Evolutionary conservation across 2,113 vertebrate species (phyloP).

Genomic region (Electrona antarctica): DNA sequence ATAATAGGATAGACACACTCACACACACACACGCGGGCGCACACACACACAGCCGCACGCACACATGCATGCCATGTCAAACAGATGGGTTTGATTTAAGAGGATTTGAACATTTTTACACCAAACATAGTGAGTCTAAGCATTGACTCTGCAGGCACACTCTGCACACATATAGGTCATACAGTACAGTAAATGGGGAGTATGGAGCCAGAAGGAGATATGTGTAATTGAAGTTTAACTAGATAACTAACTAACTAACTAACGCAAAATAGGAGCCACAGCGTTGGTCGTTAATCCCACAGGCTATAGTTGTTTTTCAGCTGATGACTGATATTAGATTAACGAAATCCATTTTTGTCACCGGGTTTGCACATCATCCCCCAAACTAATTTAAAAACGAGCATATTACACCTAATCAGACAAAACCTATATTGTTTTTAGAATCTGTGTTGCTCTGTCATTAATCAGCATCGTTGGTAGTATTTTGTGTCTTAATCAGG

Average conservation of each 20-base stretch:
- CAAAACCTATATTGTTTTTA: constrained; percentile 68
- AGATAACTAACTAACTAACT: neutral
- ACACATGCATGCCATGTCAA: constrained; percentile 17
- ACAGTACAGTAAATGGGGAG: neutral
- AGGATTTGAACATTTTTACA: constrained; percentile 14
- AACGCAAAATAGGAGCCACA: neutral
- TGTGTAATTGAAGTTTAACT: neutral
- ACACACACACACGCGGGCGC: constrained; percentile 3
- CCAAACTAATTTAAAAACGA: constrained; percentile 39
- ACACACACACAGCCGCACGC: constrained; percentile 8
- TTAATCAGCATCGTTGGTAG: constrained; percentile 57
- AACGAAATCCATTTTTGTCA: too few species aligned
- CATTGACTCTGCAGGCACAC: neutral
- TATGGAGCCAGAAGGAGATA: neutral
- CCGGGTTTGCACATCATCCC: too few species aligned
- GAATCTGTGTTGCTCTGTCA: constrained; percentile 60
- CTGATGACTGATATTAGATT: neutral
- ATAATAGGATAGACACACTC: neutral
- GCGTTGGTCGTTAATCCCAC: neutral
- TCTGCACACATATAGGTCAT: neutral
- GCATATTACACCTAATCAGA: constrained; percentile 55
- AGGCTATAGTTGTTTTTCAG: neutral
- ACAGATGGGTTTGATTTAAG: constrained; percentile 22
- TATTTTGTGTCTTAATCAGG: constrained; percentile 52
- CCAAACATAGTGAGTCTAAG: neutral